phyloP scores from a whole-genome alignment of 1,140 invertebrate genomes.

The Euschistus heros region DNA sequence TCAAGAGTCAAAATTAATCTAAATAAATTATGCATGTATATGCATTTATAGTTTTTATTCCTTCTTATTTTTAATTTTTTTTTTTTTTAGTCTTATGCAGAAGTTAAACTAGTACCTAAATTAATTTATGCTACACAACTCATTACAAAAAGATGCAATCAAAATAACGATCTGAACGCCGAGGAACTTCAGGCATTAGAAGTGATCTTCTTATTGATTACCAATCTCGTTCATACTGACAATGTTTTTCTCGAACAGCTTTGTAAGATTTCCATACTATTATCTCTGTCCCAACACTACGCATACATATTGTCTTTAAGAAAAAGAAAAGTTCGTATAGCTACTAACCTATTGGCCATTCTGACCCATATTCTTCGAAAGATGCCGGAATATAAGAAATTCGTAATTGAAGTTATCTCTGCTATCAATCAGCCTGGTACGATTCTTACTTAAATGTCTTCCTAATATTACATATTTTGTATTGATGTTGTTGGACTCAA shows the following conservation, averaged over 20 bases:
- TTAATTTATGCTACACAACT: constrained; percentile 60
- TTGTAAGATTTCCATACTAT: constrained; percentile 59
- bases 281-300: constrained; percentile 34
- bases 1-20: no score
- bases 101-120: constrained; percentile 65
- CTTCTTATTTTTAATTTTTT: background rate
- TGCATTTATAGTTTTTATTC: no score
- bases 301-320: constrained; percentile 42
- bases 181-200: constrained; percentile 51
- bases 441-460: background rate
- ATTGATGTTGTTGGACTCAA: background rate
- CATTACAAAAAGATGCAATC: constrained; percentile 34
- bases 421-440: constrained; percentile 20
- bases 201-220: constrained; percentile 54
- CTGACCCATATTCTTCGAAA: constrained; percentile 62
- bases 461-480: background rate
- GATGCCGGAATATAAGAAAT: constrained; percentile 57
- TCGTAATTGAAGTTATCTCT: constrained; percentile 56
- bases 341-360: constrained; percentile 55
- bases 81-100: constrained; percentile 49
- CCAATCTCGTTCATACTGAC: constrained; percentile 56
- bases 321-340: constrained; percentile 46
- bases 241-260: constrained; percentile 62
- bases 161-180: constrained; percentile 36
- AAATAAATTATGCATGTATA: no score